These are phyloP conservation scores for Euproctis similis DNA, from an alignment of 2,888 invertebrate species.

Conservation along the genomic window DNA sequence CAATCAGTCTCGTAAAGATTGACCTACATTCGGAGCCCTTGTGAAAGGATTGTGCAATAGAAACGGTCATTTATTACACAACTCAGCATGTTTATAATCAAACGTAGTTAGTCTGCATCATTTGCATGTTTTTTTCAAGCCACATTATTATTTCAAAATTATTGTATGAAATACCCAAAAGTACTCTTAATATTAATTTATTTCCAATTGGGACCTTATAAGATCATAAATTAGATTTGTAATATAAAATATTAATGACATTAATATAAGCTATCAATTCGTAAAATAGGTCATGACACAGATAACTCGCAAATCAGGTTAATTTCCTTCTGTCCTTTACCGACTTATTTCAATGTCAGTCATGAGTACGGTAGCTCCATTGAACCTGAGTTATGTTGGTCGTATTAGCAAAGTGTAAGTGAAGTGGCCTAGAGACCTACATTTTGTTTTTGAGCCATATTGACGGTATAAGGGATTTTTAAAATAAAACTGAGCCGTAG, in stretches of 20 bases:
- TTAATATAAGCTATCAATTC: constrained; percentile 13
- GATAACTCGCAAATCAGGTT: constrained; percentile 58
- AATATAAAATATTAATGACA: constrained; percentile 5
- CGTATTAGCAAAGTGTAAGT: constrained; percentile 87
- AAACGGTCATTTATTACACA: constrained; percentile 76
- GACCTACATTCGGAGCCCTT: constrained; percentile 75
- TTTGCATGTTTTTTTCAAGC: constrained; percentile 46
- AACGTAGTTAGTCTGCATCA: constrained; percentile 63
- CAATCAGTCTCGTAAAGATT: constrained; percentile 64
- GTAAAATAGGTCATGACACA: constrained; percentile 61
- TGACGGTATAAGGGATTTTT: constrained; percentile 64
- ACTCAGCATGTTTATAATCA: constrained; percentile 67
- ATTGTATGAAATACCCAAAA: constrained; percentile 28
- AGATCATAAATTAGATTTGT: constrained; percentile 6
- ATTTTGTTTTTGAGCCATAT: constrained; percentile 73
- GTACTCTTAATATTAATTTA: constrained; percentile 20
- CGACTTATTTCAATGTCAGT: constrained; percentile 77
- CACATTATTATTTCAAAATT: constrained; percentile 20
- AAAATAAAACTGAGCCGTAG: constrained; percentile 74
- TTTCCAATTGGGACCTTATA: not conserved
- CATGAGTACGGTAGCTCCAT: constrained; percentile 80
- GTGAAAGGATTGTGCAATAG: constrained; percentile 77
- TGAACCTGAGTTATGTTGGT: constrained; percentile 84
- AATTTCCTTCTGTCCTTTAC: constrained; percentile 72
- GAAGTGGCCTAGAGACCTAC: constrained; percentile 94